phyloP scores from a whole-genome alignment of 2,797 vertebrate species.

The Acanthopagrus latus region DNA sequence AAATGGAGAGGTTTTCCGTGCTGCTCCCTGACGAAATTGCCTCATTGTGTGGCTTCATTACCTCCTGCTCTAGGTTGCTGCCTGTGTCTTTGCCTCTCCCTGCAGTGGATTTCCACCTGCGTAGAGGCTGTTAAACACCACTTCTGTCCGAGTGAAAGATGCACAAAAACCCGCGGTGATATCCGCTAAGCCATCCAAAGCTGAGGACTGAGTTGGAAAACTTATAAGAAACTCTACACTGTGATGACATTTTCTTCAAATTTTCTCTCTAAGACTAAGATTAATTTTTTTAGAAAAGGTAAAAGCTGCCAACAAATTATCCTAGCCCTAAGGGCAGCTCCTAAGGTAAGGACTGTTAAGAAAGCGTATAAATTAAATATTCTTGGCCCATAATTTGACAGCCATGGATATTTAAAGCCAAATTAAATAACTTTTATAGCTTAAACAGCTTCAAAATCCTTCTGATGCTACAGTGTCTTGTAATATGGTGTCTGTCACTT shows the following conservation, averaged over 20 bases:
- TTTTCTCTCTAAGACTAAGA: constrained; percentile 3
- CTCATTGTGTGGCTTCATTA: constrained; percentile 24
- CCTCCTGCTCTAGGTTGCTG: not conserved
- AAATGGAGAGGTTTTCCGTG: constrained; percentile 10
- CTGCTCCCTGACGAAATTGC: constrained; percentile 1
- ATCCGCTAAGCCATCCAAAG: not conserved
- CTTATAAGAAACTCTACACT: not conserved
- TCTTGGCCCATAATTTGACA: constrained; percentile 10
- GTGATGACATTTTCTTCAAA: constrained; percentile 20
- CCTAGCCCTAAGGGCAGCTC: constrained; percentile 5
- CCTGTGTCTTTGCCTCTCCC: constrained; percentile 1
- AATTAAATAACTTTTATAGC: too few relatives aligned
- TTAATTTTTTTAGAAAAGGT: not conserved
- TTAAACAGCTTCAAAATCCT: too few relatives aligned
- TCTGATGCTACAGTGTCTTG: too few relatives aligned
- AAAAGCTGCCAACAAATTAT: constrained; percentile 23
- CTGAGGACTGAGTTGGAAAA: not conserved
- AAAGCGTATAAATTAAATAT: not conserved
- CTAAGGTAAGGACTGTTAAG: constrained; percentile 10
- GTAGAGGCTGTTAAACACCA: constrained; percentile 6
- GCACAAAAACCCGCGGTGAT: not conserved
- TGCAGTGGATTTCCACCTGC: not conserved
- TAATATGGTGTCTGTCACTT: too few relatives aligned
- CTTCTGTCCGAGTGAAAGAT: not conserved
- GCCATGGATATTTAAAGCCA: not conserved